Percentiles rank a stretch among this genome's conserved stretches.
Conservation (phyloP, 1,140 invertebrate genomes). For the Bombyx mori region DNA sequence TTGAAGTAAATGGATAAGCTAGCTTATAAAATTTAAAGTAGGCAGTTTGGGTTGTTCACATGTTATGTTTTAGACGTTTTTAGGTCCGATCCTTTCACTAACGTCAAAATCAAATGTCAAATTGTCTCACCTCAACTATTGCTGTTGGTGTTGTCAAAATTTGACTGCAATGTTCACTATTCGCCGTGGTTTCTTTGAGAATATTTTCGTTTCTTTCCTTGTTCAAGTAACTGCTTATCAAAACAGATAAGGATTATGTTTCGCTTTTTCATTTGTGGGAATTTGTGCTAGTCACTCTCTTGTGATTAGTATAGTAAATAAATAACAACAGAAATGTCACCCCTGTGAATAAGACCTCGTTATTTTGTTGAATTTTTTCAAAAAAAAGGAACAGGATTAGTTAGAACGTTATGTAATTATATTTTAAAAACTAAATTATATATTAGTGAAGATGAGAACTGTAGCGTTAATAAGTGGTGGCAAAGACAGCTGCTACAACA, state of each 20-base stretch:
- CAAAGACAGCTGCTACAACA: constrained; percentile 99
- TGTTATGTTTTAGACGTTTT: too few species aligned
- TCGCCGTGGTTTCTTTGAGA: constrained; percentile 13
- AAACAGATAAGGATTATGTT: constrained; percentile 55
- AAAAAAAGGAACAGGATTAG: constrained; percentile 40
- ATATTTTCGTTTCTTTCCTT: constrained; percentile 37
- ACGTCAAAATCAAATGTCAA: too few species aligned
- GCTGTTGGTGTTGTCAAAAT: too few species aligned
- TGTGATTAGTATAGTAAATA: constrained; percentile 9
- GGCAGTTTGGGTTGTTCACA: too few species aligned
- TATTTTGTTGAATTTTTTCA: constrained; percentile 50
- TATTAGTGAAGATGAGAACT: constrained; percentile 80
- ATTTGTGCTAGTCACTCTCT: constrained; percentile 13
- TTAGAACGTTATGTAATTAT: constrained; percentile 64
- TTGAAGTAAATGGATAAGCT: too few species aligned
- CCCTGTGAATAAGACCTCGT: constrained; percentile 40
- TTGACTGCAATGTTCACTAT: too few species aligned
- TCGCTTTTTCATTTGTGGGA: constrained; percentile 24
- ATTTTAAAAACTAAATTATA: constrained; percentile 34
- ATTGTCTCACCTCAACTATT: too few species aligned
- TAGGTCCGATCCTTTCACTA: too few species aligned
- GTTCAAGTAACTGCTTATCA: constrained; percentile 48
- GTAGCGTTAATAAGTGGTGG: constrained; percentile 95
- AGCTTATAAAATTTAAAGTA: too few species aligned
- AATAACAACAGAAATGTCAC: constrained; percentile 31